Base-by-base conservation (phyloP, 2,797 vertebrate species). In the Bryconaethiops microstoma region DNA sequence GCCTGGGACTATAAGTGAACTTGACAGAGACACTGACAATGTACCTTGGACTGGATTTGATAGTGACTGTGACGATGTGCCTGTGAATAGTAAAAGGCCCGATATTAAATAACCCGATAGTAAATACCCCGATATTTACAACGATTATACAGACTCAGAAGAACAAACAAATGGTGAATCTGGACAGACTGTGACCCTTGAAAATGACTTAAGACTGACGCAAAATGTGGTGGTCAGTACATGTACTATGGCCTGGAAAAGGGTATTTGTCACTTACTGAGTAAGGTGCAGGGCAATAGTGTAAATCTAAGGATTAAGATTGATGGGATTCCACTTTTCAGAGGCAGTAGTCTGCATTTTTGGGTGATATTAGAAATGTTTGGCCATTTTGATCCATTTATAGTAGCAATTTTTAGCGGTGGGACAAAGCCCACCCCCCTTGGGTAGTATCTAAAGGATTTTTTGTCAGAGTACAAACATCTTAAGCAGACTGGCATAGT, bases 261-360 rank as follows among this genome's bases (percentile, higher is more conserved):
- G 23, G 86, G 80, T 0, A 83, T 85, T 10, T 72, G 76, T 1
- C 13, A 2, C 59, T 82, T 42, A 4, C 5, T 79, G 81, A 70
- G 62, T 81, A 42, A 40, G 23, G 64, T 6, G 4, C 59, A 69
- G 0, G 5, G 7, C 52, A 39, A 84, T 52, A 35, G 2, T 39
- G 7, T 83, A 13, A 19, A 83, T 60, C 83, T 86, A 9, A 74
- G 19, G 17, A 39, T 79, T 1, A 84, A 80, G 35, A 72, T 82
- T 76, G 85, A 86, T 75, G 82, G 80, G 39, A 48, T 86, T 7
- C 80, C 85, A 63, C 85, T 84, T 10, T 86, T 84, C n/a, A 84
- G 76, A 79, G 73, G 52, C 19, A 82, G 77, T 35, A 42, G 16
- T 16, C 21, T 74, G 35, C 81, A 86, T 23, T 80, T 86, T 62